Evolutionary conservation across 2,888 invertebrate species (phyloP).

Genomic region (Stegophylla sp.): DNA sequence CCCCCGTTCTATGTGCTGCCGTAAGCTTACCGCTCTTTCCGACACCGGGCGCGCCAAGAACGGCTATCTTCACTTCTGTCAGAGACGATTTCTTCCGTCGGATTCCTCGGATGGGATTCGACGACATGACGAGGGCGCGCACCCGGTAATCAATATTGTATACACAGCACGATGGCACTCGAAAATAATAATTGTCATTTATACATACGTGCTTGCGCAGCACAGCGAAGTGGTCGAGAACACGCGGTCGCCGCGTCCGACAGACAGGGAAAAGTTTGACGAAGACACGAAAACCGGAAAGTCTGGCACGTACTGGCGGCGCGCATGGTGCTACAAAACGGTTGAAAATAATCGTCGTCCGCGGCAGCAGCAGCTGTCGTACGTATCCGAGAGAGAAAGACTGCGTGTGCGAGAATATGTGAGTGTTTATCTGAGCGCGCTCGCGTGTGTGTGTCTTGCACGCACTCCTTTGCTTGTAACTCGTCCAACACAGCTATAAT

Average conservation of each 20-base stretch:
- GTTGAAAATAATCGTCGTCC: slow-evolving; percentile 1
- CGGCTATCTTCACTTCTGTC: slow-evolving; percentile 88
- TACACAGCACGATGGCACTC: not conserved
- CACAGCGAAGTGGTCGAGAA: too few relatives aligned
- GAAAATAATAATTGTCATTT: too few relatives aligned
- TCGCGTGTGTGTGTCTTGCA: not conserved
- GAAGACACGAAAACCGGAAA: not conserved
- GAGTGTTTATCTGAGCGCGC: not conserved
- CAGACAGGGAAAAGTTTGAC: too few relatives aligned
- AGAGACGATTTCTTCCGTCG: slow-evolving; percentile 88
- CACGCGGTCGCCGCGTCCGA: too few relatives aligned
- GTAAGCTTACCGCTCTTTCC: slow-evolving; percentile 94
- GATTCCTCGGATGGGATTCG: slow-evolving; percentile 77
- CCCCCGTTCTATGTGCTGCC: too few relatives aligned
- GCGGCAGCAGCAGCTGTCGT: not conserved
- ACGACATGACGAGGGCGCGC: slow-evolving; percentile 65
- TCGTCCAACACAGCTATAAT: not conserved
- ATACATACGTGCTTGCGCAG: too few relatives aligned
- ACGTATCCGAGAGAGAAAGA: not conserved
- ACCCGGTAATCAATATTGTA: not conserved
- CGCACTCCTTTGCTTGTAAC: not conserved
- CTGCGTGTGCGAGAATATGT: not conserved
- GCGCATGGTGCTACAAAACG: not conserved
- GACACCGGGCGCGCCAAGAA: slow-evolving; percentile 86
- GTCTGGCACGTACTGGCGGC: not conserved